Evolutionary conservation across 2,888 invertebrate genomes (phyloP).

Genomic region (Thymelicus lineola): DNA sequence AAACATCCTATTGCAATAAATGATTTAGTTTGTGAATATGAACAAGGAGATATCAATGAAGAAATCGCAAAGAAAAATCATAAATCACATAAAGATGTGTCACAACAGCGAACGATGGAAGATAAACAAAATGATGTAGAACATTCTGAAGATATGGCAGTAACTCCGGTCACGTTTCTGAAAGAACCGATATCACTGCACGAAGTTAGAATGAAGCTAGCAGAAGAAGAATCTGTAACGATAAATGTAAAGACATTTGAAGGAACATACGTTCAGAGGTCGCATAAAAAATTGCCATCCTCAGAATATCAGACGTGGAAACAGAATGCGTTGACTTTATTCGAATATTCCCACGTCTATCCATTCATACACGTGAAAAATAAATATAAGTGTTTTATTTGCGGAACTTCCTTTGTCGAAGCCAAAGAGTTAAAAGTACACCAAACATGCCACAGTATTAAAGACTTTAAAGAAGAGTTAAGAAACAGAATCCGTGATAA

Average conservation of each 20-base stretch:
- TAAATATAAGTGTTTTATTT: conserved; percentile 71
- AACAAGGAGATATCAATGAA: conserved; percentile 37
- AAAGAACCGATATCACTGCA: conserved; percentile 62
- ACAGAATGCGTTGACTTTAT: conserved; percentile 61
- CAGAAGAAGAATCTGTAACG: conserved; percentile 46
- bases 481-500: conserved; percentile 59
- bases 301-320: conserved; percentile 54
- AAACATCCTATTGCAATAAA: conserved; percentile 61
- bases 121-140: background rate
- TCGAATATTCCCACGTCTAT: conserved; percentile 65
- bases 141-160: background rate
- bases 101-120: background rate
- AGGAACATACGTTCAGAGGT: conserved; percentile 39
- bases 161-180: conserved; percentile 47
- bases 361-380: conserved; percentile 66
- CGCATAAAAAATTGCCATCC: conserved; percentile 42
- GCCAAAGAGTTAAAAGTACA: conserved; percentile 58
- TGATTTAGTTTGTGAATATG: conserved; percentile 52
- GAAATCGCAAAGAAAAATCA: conserved; percentile 17
- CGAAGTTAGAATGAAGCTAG: conserved; percentile 42
- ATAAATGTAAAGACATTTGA: conserved; percentile 55
- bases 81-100: conserved; percentile 9
- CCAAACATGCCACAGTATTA: conserved; percentile 51
- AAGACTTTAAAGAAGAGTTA: conserved; percentile 59
- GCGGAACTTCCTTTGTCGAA: conserved; percentile 58